Base-by-base conservation (phyloP, 2,797 vertebrate genomes). In the Bradypodion pumilum region DNA sequence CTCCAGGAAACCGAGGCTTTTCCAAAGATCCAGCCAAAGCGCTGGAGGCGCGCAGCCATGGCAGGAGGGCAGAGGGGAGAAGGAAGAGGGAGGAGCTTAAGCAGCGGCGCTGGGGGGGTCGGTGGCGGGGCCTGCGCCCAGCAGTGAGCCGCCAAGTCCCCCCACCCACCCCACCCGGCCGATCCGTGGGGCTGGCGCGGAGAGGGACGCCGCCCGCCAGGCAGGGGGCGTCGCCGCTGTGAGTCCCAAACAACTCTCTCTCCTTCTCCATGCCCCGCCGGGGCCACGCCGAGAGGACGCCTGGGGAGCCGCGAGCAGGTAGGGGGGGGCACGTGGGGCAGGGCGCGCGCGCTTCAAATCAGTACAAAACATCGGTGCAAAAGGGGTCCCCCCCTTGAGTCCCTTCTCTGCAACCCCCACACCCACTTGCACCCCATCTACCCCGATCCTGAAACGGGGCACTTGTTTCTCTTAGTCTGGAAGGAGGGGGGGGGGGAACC, bases 181-280 rank as follows among this genome's bases (percentile, higher is more conserved):
- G 7, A 62, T 19, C 59, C 59, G 59, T 1, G 8, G 8, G 25
- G 62, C 29, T n/a, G 63, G 12, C n/a, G 13, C n/a, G 12, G n/a
- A n/a, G 15, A 32, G n/a, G 13, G 65, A 16, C 15, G 52, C 52
- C 10, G 10, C 15, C 5, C 4, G 35, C 19, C 59, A 32, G 60
- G 44, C 32, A 35, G 82, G 75, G 66, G 68, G n/a, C n/a, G n/a
- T n/a, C 76, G 76, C 42, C 12, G 68, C 75, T 78, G 66, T 66
- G 27, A 5, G 37, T 60, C 37, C 49, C 65, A 27, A 65, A n/a
- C n/a, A 65, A n/a, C n/a, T n/a, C n/a, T n/a, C n/a, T n/a, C n/a
- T n/a, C n/a, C n/a, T 5, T 10, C 63, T 70, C 35, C 52, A 59
- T 74, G 60, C 42, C 27, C 70, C 27, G 46, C 78, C 35, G 46